Conservation (phyloP, 2,113 vertebrate species). For the Gavia stellata region DNA sequence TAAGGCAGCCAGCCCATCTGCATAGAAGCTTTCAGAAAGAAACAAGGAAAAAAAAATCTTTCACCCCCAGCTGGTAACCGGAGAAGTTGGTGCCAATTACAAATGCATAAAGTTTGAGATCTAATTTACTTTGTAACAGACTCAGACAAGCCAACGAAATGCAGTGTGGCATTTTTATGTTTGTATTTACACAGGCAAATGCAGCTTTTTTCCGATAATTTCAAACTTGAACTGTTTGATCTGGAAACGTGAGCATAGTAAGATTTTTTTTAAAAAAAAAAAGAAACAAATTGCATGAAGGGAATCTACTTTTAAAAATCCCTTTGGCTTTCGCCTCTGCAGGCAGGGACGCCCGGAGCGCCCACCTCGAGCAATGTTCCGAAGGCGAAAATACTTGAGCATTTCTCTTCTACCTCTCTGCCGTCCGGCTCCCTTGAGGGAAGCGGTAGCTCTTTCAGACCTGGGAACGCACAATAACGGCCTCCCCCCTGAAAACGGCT, state of each 20-base stretch:
- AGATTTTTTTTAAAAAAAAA: neutral
- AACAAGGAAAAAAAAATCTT: constrained; percentile 67
- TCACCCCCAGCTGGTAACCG: constrained; percentile 79
- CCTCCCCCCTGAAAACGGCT: neutral
- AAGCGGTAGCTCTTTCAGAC: neutral
- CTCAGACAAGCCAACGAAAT: constrained; percentile 47
- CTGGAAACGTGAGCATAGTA: neutral
- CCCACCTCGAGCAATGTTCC: neutral
- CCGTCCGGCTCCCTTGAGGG: neutral
- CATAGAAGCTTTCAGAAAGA: constrained; percentile 78
- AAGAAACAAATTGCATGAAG: neutral
- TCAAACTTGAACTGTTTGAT: neutral
- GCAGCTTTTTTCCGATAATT: constrained; percentile 37
- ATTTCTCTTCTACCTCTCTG: neutral
- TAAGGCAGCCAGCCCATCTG: constrained; percentile 85
- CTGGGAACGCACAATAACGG: neutral
- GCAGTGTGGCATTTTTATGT: neutral
- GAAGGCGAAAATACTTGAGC: neutral
- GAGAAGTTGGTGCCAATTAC: constrained; percentile 82
- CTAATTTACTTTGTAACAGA: constrained; percentile 67
- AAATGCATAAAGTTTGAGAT: constrained; percentile 76
- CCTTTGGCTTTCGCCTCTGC: neutral
- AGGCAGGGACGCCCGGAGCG: neutral
- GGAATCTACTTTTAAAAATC: neutral
- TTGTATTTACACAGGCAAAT: constrained; percentile 37